phyloP scores from a whole-genome alignment of 2,797 vertebrate genomes.

The Periophthalmus magnuspinnatus region DNA sequence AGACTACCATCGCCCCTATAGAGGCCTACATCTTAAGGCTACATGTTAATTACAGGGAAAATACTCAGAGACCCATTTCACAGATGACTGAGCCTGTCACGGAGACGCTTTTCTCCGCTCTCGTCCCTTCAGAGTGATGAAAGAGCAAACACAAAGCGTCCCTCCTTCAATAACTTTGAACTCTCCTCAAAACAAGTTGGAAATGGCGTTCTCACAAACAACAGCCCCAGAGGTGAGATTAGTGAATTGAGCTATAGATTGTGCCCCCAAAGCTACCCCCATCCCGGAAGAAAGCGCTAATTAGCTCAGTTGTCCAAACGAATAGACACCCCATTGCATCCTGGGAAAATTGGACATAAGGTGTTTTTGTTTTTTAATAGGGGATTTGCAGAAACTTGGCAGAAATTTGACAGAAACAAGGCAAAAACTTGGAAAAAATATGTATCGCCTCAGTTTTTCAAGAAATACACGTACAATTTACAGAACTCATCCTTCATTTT shows the following conservation, averaged over 20 bases:
- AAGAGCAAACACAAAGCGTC: slow-evolving; percentile 72
- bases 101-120: slow-evolving; percentile 74
- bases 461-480: too few species aligned
- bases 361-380: slow-evolving; percentile 31
- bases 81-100: slow-evolving; percentile 83
- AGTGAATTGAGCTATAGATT: slow-evolving; percentile 65
- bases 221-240: slow-evolving; percentile 65
- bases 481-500: not conserved
- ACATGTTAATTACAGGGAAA: slow-evolving; percentile 75
- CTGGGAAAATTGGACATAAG: slow-evolving; percentile 40
- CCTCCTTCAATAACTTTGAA: slow-evolving; percentile 74
- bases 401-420: not conserved
- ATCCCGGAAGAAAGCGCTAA: slow-evolving; percentile 67
- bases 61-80: slow-evolving; percentile 72
- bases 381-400: not conserved
- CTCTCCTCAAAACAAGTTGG: slow-evolving; percentile 71
- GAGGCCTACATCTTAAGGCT: slow-evolving; percentile 67
- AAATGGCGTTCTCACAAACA: slow-evolving; percentile 75
- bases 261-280: slow-evolving; percentile 8
- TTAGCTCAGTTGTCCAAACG: slow-evolving; percentile 70
- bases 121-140: slow-evolving; percentile 67
- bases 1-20: slow-evolving; percentile 23
- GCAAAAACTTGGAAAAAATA: not conserved
- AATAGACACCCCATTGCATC: slow-evolving; percentile 36
- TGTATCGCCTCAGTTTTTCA: too few species aligned